Base-by-base conservation (phyloP, 2,113 vertebrate species). In the Cisticola juncidis region DNA sequence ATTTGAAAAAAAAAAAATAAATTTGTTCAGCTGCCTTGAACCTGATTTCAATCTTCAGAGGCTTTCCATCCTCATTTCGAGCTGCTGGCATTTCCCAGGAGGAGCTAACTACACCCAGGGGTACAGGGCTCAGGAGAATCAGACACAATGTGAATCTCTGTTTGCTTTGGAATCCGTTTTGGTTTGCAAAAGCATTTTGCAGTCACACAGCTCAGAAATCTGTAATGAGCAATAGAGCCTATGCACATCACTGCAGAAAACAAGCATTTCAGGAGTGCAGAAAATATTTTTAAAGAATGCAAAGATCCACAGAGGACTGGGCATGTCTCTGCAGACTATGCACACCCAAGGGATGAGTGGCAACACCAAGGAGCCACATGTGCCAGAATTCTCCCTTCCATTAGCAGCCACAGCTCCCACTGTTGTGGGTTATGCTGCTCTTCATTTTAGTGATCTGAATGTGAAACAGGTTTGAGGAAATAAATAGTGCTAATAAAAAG, bases 121-220 rank as follows among this genome's bases (percentile, higher is more conserved):
- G 14, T 45, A 48, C 33, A 36, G 36, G 66, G 13, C 29, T 82
- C 9, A 13, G 68, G 25, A 70, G 38, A 74, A 60, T 19, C 28
- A 40, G 48, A 48, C 0, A 1, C 7, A 25, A 9, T 2, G 31
- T 29, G 7, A 19, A 18, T 48, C 26, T 24, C 35, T 40, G 15
- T 12, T 33, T 6, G 5, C 5, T 58, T 50, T 78, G 60, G 47
- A 57, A 42, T 76, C 48, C 47, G n/a, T n/a, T n/a, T n/a, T n/a
- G n/a, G n/a, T n/a, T n/a, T n/a, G n/a, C n/a, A 71, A 80, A 44
- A 65, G 48, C 16, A 7, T 70, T 79, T 64, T 35, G 74, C 38
- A 71, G 25, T 25, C 25, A 1, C 0, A 0, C 6, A 82, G n/a
- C 62, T 82, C 60, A 44, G n/a, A 77, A 93, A 70, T 53, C 40